Conservation (phyloP, 2,113 vertebrate genomes). For the Nettapus auritus region DNA sequence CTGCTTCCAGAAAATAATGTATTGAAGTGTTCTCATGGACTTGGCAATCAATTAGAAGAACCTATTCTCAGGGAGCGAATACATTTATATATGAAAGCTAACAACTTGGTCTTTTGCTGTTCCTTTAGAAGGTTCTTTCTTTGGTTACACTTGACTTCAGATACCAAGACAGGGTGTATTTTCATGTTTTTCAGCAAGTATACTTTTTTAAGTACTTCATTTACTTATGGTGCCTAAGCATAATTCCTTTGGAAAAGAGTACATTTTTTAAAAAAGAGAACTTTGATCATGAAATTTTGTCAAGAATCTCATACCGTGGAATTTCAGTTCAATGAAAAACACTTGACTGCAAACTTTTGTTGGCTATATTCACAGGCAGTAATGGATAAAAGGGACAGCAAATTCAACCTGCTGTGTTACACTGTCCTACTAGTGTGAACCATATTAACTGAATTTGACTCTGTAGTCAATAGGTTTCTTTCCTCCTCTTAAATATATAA, state of each 20-base stretch:
- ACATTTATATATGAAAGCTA: background rate
- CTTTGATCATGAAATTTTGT: background rate
- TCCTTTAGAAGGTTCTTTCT: background rate
- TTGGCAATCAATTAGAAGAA: conserved; percentile 26
- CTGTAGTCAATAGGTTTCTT: background rate
- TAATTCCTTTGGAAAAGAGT: background rate
- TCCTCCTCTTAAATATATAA: background rate
- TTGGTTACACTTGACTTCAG: background rate
- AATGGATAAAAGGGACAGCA: conserved; percentile 14
- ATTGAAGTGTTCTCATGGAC: background rate
- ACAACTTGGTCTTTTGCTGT: background rate
- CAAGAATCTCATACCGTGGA: background rate
- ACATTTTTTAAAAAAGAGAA: background rate
- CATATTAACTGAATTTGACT: conserved; percentile 22
- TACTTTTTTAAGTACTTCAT: background rate
- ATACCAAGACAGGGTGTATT: background rate
- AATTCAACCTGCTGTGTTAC: conserved; percentile 32
- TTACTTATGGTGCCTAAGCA: background rate
- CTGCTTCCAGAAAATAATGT: background rate
- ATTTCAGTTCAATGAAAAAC: background rate
- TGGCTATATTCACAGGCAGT: background rate
- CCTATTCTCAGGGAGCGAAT: background rate
- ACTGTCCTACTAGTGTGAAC: conserved; percentile 18
- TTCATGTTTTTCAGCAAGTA: background rate
- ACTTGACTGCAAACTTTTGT: background rate